Evolutionary conservation across 2,888 invertebrate genomes (phyloP), one percentile per base, ranked within the genome.

Genomic region (Zaprionus lineosus): DNA sequence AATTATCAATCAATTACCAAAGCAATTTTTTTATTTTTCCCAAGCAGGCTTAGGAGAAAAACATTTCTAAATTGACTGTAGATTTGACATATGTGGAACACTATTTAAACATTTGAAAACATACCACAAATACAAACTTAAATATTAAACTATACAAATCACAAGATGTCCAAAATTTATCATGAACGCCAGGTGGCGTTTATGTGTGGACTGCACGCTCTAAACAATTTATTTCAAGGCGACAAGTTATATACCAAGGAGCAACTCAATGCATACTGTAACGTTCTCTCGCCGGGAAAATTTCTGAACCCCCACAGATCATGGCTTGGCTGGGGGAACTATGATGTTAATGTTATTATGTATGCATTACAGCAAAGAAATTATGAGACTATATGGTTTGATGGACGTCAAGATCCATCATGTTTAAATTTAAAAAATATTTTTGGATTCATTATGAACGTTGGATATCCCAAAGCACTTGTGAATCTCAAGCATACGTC

Each of bases 331-430:
- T 91, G 97, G 8, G 98, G 98, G 47, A 98, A 98, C 91, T 98
- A 98, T 91, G 98, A 98, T 90, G 95, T 98, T 56, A 99, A 98
- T 91, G 97, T 98, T 11, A 94, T 98, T 46, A 97, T 98, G 95
- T 94, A 95, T 64, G 98, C 98, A 0, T 90, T 98, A 37, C 95
- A 97, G 88, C 92, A 92, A 61, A 94, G 94, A 88, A 94, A 94
- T 7, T 95, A 93, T 86, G 95, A 96, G 89, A 94, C 95, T n/a
- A 92, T 96, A 44, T 74, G 71, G 71, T 74, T 55, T 21, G 71
- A 72, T 29, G n/a, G 36, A 0, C 60, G 71, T 0, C 51, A 58
- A 6, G 73, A 73, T 60, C 76, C 73, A 3, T n/a, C 6, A 0
- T 65, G 58, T 12, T 53, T 76, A 1, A 29, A 73, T 8, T 24